phyloP scores from a whole-genome alignment of 2,888 invertebrate species.

The Poecilobothrus nobilitatus region DNA sequence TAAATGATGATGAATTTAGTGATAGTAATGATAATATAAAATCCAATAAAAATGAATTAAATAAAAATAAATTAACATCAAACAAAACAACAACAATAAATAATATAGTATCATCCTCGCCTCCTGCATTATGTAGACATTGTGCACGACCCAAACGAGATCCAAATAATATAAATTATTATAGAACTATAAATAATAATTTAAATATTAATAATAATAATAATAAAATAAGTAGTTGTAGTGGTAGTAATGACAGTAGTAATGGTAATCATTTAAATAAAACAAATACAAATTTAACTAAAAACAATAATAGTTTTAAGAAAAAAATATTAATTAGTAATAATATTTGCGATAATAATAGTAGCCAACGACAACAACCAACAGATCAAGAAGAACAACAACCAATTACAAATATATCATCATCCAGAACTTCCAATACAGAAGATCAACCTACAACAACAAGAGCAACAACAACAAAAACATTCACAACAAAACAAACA shows the following conservation, averaged over 20 bases:
- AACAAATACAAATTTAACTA: conserved; percentile 13
- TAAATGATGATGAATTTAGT: background rate
- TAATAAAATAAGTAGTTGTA: conserved; percentile 9
- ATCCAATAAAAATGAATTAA: conserved; percentile 9
- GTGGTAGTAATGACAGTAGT: conserved; percentile 10
- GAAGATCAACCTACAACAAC: background rate
- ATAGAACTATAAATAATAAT: conserved; percentile 1
- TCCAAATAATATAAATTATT: background rate
- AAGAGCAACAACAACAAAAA: background rate
- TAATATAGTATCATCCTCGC: background rate
- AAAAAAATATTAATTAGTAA: background rate
- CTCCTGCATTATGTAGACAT: conserved; percentile 23
- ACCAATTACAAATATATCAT: background rate
- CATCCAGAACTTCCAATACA: background rate
- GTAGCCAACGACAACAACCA: background rate
- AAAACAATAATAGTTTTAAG: conserved; percentile 14
- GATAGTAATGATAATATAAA: conserved; percentile 13
- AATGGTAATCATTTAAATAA: conserved; percentile 10
- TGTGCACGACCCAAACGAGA: conserved; percentile 21
- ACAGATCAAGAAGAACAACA: background rate
- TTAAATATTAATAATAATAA: conserved; percentile 8
- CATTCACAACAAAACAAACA: background rate
- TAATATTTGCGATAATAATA: conserved; percentile 3
- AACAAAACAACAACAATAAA: background rate
- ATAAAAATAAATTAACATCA: background rate